Conservation (phyloP, 2,888 invertebrate species). For the Cephus pulcher region DNA sequence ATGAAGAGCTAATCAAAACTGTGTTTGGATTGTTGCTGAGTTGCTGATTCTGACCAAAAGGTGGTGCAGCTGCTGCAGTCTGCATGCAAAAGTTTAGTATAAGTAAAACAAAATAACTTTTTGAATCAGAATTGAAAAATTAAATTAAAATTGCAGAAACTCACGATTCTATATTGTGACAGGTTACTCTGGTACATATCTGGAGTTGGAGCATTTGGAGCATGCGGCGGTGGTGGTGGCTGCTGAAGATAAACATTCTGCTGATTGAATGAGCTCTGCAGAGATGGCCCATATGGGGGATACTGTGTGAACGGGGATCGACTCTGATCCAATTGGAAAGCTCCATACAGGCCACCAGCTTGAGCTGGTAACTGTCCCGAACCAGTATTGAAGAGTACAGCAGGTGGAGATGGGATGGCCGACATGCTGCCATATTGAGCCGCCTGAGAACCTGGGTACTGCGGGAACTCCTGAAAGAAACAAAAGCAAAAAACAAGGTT, state of each 20-base stretch:
- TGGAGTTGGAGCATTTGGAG: slow-evolving; percentile 72
- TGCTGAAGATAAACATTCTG: slow-evolving; percentile 67
- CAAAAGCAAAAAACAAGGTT: slow-evolving; percentile 10
- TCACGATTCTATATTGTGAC: slow-evolving; percentile 72
- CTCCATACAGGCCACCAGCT: slow-evolving; percentile 80
- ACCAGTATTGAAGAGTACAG: slow-evolving; percentile 84
- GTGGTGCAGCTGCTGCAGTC: slow-evolving; percentile 70
- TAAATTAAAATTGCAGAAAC: slow-evolving; percentile 26
- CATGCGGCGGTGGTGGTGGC: slow-evolving; percentile 71
- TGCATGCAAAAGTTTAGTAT: slow-evolving; percentile 24
- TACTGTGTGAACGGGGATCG: slow-evolving; percentile 85
- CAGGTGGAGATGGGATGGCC: slow-evolving; percentile 88
- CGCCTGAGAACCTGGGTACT: slow-evolving; percentile 62
- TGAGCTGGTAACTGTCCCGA: slow-evolving; percentile 76
- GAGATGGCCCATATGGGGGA: slow-evolving; percentile 77
- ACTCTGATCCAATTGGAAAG: slow-evolving; percentile 82
- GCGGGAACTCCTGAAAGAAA: slow-evolving; percentile 60
- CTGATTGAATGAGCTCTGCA: slow-evolving; percentile 69
- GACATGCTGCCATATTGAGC: slow-evolving; percentile 83
- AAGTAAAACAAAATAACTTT: not conserved
- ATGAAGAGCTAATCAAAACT: slow-evolving; percentile 87
- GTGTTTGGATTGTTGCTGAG: slow-evolving; percentile 86
- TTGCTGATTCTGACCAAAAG: slow-evolving; percentile 85
- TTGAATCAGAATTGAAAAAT: not conserved
- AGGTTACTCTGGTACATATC: slow-evolving; percentile 77